Base-by-base conservation (phyloP, 2,113 vertebrate genomes). In the Ailuropoda melanoleuca region DNA sequence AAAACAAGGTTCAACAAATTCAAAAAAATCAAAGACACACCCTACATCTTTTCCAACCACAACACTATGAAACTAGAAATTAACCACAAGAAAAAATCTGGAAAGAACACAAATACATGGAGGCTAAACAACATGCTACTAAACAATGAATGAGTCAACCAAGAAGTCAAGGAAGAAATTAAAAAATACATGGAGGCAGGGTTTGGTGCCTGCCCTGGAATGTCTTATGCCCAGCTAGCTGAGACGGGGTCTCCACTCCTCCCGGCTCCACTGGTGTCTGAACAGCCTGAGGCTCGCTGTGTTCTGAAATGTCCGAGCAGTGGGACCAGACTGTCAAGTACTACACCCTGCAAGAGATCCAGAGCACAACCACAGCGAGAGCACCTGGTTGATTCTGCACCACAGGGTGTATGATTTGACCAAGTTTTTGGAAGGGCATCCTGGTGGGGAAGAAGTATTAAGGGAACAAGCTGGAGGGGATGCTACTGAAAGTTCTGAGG, bases 391-490 rank as follows among this genome's bases (percentile, higher is more conserved):
- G 97, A 98, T 99, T 96, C 97, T 99, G 97, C 98, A 99, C 95
- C 62, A 99, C 98, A 99, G 99, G 29, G 98, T 99, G 60, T 99
- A 99, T 96, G 99, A 99, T 81, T 97, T 99, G 48, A 99, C 99
- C 87, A 99, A 99, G 97, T 99, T 99, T 68, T 98, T 99, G 94
- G 99, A 99, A 39, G 99, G 99, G 99, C 62, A 64, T 31, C 62
- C 26, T 64, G 60, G 62, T 15, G 13, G 29, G 62, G 62, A 29
- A 64, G 29, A 64, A 64, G 29, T 64, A 13, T 64, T 29, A 31
- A 64, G 62, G 29, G 29, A 64, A 64, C 29, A 64, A 31, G 13
- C 62, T 64, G 62, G 62, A 64, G 62, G 62, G 12, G 62, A 15
- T 64, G 29, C 29, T 2, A 31, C 62, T 64, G 29, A 31, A 64